Conservation (phyloP, 1,140 invertebrate genomes). For the Drosophila busckii region DNA sequence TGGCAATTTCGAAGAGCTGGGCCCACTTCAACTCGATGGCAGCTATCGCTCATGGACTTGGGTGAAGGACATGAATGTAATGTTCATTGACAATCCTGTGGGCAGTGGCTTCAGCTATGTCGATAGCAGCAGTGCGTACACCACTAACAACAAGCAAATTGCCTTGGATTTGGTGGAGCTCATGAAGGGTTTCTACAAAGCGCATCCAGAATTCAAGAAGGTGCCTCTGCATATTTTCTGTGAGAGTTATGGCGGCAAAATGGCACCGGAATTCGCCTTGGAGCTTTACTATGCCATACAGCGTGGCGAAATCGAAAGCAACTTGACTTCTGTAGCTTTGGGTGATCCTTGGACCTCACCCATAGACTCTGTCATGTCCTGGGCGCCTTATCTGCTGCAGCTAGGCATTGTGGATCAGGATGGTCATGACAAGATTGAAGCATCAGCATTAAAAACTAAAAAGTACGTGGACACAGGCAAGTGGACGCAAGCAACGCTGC, state of each 20-base stretch:
- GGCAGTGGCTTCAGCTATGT: constrained; percentile 93
- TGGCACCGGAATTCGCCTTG: constrained; percentile 88
- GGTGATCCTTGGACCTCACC: constrained; percentile 94
- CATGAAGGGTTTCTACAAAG: constrained; percentile 84
- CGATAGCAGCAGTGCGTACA: constrained; percentile 80
- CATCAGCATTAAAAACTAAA: constrained; percentile 80
- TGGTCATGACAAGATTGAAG: constrained; percentile 81
- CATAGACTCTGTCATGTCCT: constrained; percentile 88
- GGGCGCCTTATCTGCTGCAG: constrained; percentile 84
- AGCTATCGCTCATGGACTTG: constrained; percentile 86
- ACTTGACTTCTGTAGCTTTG: constrained; percentile 88
- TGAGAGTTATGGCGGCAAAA: constrained; percentile 95
- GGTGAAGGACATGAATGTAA: constrained; percentile 88
- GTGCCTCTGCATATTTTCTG: constrained; percentile 91
- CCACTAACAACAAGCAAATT: constrained; percentile 86
- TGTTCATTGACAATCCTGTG: constrained; percentile 94
- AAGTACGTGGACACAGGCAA: constrained; percentile 80
- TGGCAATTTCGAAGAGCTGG: constrained; percentile 90
- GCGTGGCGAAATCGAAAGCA: constrained; percentile 83
- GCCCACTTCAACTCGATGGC: constrained; percentile 84
- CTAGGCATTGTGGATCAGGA: constrained; percentile 82
- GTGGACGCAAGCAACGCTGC: constrained; percentile 82
- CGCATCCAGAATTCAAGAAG: constrained; percentile 84
- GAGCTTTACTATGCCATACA: constrained; percentile 82
- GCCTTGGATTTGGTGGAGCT: constrained; percentile 87